Conservation (phyloP, 2,888 invertebrate species). For the Andrena hattorfiana region DNA sequence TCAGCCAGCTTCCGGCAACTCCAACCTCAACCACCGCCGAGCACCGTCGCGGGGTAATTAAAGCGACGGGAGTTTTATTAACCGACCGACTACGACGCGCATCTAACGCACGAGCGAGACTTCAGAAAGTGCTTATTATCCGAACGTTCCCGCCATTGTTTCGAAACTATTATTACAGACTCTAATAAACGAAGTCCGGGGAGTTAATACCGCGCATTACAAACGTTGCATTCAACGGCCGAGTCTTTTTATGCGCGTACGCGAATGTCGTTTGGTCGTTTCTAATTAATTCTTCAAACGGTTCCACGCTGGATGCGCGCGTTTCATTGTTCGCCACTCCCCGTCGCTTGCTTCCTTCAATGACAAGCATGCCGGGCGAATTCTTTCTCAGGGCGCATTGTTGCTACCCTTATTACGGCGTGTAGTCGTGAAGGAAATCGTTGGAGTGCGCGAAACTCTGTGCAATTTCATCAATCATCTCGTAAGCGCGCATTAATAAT, state of each 20-base stretch:
- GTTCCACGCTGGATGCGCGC: conserved; percentile 41
- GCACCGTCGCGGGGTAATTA: not conserved
- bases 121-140: conserved; percentile 5
- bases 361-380: not conserved
- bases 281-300: conserved; percentile 64
- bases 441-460: conserved; percentile 45
- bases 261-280: conserved; percentile 58
- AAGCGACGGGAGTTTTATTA: not conserved
- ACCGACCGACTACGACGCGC: too few relatives aligned
- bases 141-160: conserved; percentile 29
- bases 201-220: conserved; percentile 56
- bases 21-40: not conserved
- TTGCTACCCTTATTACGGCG: conserved; percentile 34
- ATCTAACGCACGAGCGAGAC: conserved; percentile 1
- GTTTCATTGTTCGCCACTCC: conserved; percentile 18
- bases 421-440: conserved; percentile 68
- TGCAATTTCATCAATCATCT: conserved; percentile 78
- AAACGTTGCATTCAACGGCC: conserved; percentile 33
- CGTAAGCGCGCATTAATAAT: conserved; percentile 80
- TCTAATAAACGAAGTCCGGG: conserved; percentile 50
- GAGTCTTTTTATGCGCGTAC: conserved; percentile 37
- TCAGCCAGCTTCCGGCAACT: not conserved
- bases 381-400: conserved; percentile 1
- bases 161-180: conserved; percentile 42
- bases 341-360: not conserved